Evolutionary conservation across 2,113 vertebrate genomes (phyloP).

Genomic region (Notechis scutatus): DNA sequence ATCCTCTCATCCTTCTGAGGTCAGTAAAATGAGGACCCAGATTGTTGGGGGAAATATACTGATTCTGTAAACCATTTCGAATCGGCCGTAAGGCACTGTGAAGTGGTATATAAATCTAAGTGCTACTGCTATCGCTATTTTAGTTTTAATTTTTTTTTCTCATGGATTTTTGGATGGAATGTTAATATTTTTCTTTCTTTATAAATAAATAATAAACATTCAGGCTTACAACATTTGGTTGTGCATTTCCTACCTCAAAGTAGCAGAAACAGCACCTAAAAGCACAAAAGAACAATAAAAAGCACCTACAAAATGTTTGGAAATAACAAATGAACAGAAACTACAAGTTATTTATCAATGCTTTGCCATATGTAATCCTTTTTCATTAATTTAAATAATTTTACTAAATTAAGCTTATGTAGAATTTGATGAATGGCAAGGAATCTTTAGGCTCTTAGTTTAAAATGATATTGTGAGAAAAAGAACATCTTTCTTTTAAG

Average conservation of each 20-base stretch:
- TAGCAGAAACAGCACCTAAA: neutral
- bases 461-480: neutral
- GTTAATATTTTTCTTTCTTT: neutral
- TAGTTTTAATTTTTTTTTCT: neutral
- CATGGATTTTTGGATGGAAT: neutral
- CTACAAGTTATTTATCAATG: neutral
- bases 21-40: too few relatives aligned
- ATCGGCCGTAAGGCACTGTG: too few relatives aligned
- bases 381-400: neutral
- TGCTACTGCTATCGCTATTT: neutral
- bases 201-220: neutral
- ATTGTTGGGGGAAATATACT: too few relatives aligned
- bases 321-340: neutral
- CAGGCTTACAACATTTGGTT: neutral
- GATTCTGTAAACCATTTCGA: too few relatives aligned
- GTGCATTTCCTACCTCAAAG: neutral
- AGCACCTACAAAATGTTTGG: neutral
- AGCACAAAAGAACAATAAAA: neutral
- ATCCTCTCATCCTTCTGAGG: too few relatives aligned
- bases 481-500: neutral
- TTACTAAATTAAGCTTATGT: neutral
- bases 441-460: neutral
- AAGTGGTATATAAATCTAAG: too few relatives aligned
- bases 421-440: neutral
- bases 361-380: neutral